Evolutionary conservation across 1,140 invertebrate species (phyloP).

Genomic region (Polypedilum pembai): DNA sequence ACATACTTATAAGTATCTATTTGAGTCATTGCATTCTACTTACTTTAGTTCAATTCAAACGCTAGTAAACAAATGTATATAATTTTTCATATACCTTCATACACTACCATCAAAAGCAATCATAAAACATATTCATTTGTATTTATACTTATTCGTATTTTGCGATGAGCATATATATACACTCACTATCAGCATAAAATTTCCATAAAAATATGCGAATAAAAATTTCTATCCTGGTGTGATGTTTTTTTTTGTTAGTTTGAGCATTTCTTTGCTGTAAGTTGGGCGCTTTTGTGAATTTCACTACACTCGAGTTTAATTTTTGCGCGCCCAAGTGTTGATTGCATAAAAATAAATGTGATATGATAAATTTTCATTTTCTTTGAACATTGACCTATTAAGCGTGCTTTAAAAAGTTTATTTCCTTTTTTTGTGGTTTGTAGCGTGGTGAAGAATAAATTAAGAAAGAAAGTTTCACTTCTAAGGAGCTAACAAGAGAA

Average conservation of each 20-base stretch:
- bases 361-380: conserved; percentile 26
- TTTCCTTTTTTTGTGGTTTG: background rate
- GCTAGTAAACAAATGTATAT: conserved; percentile 7
- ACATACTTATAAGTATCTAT: too few relatives aligned
- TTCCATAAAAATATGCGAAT: conserved; percentile 22
- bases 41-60: background rate
- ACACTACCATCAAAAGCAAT: conserved; percentile 11
- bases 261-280: background rate
- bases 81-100: background rate
- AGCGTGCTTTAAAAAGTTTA: background rate
- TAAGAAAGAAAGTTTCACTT: too few relatives aligned
- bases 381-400: conserved; percentile 25
- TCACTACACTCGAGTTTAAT: background rate
- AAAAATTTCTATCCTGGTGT: conserved; percentile 15
- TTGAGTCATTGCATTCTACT: too few relatives aligned
- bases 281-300: background rate
- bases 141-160: background rate
- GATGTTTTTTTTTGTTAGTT: background rate
- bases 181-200: conserved; percentile 24
- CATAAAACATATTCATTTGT: conserved; percentile 5
- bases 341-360: background rate
- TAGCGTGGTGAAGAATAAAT: background rate
- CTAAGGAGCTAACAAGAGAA: background rate
- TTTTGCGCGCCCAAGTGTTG: conserved; percentile 11
- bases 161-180: conserved; percentile 10